Conservation (phyloP, 2,113 vertebrate species). For the Macaca mulatta region DNA sequence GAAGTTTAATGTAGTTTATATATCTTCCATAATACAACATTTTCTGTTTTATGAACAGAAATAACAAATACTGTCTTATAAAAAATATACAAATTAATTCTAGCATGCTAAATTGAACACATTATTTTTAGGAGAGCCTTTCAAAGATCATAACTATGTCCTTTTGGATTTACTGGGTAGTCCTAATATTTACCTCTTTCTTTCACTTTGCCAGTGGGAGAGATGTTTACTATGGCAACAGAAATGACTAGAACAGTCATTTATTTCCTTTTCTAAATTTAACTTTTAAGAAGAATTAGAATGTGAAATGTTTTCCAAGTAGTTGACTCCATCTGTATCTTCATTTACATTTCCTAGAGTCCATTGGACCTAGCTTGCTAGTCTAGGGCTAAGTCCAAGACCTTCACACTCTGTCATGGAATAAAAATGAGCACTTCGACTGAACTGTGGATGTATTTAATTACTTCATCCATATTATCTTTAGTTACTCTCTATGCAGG, state of each 20-base stretch:
- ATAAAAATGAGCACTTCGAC: neutral
- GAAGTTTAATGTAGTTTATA: neutral
- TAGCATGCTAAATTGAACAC: neutral
- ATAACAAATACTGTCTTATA: neutral
- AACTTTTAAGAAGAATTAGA: neutral
- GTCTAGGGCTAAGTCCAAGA: neutral
- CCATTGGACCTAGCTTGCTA: neutral
- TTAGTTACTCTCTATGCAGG: neutral
- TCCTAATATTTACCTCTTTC: neutral
- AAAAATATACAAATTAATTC: neutral
- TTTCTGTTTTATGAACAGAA: constrained; percentile 34
- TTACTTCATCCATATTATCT: neutral
- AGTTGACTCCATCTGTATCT: neutral
- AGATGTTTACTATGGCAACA: constrained; percentile 6
- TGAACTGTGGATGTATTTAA: neutral
- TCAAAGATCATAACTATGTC: neutral
- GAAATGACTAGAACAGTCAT: neutral
- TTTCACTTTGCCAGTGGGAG: neutral
- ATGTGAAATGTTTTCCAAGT: constrained; percentile 13
- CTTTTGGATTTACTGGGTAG: neutral
- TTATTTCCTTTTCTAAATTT: constrained; percentile 36
- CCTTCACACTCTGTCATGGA: neutral
- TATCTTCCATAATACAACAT: neutral
- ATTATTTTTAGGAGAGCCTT: constrained; percentile 20
- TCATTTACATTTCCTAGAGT: neutral